Conservation (phyloP, 2,113 vertebrate genomes). For the Corythornis cristatus region DNA sequence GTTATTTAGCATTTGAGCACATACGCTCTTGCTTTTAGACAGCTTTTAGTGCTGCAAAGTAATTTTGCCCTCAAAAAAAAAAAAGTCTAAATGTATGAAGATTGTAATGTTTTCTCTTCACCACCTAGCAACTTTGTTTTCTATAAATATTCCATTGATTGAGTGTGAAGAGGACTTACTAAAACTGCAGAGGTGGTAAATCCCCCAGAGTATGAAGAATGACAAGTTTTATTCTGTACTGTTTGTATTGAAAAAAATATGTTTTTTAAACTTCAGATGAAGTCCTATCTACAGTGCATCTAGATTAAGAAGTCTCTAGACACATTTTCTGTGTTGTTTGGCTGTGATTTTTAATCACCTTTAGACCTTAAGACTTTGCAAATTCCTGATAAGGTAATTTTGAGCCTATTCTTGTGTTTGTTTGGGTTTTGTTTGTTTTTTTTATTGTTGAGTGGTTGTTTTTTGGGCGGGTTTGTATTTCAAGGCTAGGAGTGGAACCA, state of each 20-base stretch:
- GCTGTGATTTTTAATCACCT: conserved; percentile 9
- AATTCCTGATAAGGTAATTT: not conserved
- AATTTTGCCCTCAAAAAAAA: not conserved
- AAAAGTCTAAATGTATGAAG: not conserved
- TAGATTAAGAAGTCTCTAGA: not conserved
- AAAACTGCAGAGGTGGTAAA: not conserved
- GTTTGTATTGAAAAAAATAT: not conserved
- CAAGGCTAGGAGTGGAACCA: not conserved
- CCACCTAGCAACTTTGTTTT: not conserved
- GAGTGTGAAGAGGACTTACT: not conserved
- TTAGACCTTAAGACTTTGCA: not conserved
- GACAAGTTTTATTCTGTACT: not conserved
- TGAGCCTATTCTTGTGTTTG: not conserved
- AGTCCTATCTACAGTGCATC: not conserved
- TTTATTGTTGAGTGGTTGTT: too few species aligned
- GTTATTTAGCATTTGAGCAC: not conserved
- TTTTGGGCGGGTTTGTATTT: not conserved
- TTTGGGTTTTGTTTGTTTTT: not conserved
- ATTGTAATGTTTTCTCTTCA: not conserved
- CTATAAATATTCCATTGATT: not conserved
- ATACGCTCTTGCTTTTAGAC: not conserved
- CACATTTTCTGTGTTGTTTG: not conserved
- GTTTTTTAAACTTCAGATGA: not conserved
- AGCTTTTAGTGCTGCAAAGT: not conserved
- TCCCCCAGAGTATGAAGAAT: not conserved